Conservation (phyloP, 2,888 invertebrate species). For the Standfussiana lucernea region DNA sequence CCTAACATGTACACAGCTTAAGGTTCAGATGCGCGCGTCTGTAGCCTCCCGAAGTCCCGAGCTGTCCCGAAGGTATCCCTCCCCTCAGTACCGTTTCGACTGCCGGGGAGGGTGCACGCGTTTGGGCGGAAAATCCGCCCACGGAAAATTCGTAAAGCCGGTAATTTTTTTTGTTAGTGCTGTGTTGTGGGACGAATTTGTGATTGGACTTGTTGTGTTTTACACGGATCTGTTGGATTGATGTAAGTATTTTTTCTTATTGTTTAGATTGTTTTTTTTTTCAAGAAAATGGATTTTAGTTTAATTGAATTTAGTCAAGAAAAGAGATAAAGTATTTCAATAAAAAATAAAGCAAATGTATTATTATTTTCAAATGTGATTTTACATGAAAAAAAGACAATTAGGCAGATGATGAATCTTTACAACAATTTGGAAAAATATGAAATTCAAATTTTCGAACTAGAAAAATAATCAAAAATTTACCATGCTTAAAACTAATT, state of each 20-base stretch:
- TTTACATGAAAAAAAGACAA: neutral
- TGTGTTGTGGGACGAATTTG: constrained; percentile 71
- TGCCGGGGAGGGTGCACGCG: constrained; percentile 78
- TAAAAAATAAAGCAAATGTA: too few relatives aligned
- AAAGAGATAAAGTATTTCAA: neutral
- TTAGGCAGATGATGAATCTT: too few relatives aligned
- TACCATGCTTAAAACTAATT: constrained; percentile 4
- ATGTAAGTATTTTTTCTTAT: constrained; percentile 62
- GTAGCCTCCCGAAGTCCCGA: constrained; percentile 77
- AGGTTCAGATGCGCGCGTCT: constrained; percentile 89
- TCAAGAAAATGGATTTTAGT: rapidly evolving
- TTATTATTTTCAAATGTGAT: neutral
- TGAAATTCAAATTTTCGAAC: neutral
- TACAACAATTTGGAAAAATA: neutral
- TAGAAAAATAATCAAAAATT: neutral
- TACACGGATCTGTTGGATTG: constrained; percentile 71
- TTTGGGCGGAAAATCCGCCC: constrained; percentile 77
- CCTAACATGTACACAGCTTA: constrained; percentile 74
- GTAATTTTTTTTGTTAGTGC: constrained; percentile 58
- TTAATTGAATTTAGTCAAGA: neutral
- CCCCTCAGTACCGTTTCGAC: constrained; percentile 84
- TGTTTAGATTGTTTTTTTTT: neutral
- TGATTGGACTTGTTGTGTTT: constrained; percentile 75
- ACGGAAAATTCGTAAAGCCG: constrained; percentile 61
- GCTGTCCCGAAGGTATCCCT: constrained; percentile 79